These are phyloP conservation scores for Pimpla rufipes DNA, from an alignment of 2,888 invertebrate genomes.

Conservation along the genomic window DNA sequence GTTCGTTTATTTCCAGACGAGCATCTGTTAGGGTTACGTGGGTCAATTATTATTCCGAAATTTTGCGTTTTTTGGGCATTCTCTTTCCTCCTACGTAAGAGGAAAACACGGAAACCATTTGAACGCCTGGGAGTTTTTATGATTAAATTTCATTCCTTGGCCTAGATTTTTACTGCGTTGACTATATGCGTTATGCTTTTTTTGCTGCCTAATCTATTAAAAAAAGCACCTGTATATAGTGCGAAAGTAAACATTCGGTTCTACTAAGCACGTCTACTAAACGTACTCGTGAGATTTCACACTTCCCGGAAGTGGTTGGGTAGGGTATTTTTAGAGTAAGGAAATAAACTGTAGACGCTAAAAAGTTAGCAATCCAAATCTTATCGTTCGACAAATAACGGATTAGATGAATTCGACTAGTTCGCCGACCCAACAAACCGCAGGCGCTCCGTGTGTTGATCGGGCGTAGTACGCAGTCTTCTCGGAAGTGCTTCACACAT, in stretches of 20 bases:
- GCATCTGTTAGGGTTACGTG: background rate
- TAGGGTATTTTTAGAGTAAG: background rate
- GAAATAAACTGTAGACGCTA: background rate
- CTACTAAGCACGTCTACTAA: background rate
- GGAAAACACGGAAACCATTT: background rate
- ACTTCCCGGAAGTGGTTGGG: background rate
- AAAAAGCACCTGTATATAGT: background rate
- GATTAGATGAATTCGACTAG: background rate
- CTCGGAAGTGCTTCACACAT: conserved; percentile 49
- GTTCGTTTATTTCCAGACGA: background rate
- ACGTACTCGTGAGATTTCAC: background rate
- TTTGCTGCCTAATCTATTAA: too few species aligned
- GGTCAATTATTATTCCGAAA: too few species aligned
- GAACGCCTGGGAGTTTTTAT: background rate
- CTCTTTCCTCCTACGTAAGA: too few species aligned
- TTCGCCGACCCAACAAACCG: background rate
- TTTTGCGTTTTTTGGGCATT: too few species aligned
- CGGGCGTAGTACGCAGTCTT: background rate
- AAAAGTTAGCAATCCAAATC: background rate
- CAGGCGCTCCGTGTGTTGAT: background rate
- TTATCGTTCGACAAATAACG: conserved; percentile 4
- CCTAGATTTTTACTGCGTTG: background rate
- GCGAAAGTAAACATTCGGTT: background rate
- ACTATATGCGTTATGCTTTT: too few species aligned
- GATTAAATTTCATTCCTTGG: background rate